Conservation (phyloP, 30 jellyfish, hydroid and myxozoan species). For the Hydractinia echinata region DNA sequence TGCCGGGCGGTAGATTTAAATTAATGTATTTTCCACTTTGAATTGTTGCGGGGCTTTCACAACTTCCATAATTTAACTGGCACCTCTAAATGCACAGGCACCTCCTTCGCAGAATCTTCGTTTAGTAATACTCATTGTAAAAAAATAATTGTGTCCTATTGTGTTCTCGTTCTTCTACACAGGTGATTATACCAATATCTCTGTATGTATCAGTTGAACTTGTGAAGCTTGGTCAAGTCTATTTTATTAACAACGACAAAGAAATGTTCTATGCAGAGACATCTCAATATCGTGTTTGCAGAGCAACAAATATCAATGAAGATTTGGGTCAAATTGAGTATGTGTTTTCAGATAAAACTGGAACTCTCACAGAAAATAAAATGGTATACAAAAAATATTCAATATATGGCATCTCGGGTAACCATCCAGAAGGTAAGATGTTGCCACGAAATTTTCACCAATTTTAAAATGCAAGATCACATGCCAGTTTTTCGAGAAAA, state of each 20-base stretch:
- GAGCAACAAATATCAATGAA: slow-evolving; percentile 92
- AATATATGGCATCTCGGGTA: slow-evolving; percentile 46
- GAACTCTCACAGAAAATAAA: slow-evolving; percentile 89
- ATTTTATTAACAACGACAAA: slow-evolving; percentile 81
- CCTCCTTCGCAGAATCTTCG: too few relatives aligned
- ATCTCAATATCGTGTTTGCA: slow-evolving; percentile 62
- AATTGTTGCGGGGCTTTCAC: too few relatives aligned
- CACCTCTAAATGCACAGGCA: too few relatives aligned
- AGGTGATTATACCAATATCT: slow-evolving; percentile 92
- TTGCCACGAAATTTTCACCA: not conserved
- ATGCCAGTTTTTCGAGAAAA: not conserved
- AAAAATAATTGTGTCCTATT: not conserved
- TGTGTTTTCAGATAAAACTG: slow-evolving; percentile 91
- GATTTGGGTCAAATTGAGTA: slow-evolving; percentile 96
- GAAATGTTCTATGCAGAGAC: slow-evolving; percentile 65
- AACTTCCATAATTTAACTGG: too few relatives aligned
- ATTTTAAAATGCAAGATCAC: not conserved
- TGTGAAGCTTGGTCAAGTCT: slow-evolving; percentile 94
- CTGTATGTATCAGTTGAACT: slow-evolving; percentile 92
- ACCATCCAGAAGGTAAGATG: slow-evolving; percentile 17
- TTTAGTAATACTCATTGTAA: not conserved
- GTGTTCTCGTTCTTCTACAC: not conserved
- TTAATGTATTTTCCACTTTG: too few relatives aligned
- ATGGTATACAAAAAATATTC: slow-evolving; percentile 83
- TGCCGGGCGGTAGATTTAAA: too few relatives aligned